Evolutionary conservation across 2,113 vertebrate species (phyloP).

Genomic region (Halcyon senegalensis): DNA sequence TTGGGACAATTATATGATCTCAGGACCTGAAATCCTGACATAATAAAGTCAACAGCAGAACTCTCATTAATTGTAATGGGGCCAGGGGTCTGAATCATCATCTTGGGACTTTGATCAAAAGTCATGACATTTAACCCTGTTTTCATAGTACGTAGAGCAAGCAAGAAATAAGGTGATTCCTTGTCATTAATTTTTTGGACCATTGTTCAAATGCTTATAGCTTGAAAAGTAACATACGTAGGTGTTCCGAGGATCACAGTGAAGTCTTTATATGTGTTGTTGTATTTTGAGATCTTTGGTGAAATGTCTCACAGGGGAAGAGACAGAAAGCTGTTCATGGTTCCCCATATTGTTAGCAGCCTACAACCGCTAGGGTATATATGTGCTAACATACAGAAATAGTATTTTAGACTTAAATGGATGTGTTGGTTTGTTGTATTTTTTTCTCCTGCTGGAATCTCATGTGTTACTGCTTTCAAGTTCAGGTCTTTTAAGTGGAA

Average conservation of each 20-base stretch:
- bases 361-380: not conserved
- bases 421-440: not conserved
- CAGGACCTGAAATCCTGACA: slow-evolving; percentile 11
- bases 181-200: not conserved
- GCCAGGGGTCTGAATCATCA: not conserved
- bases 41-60: slow-evolving; percentile 4
- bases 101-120: not conserved
- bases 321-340: not conserved
- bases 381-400: not conserved
- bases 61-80: not conserved
- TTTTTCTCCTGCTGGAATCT: not conserved
- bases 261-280: not conserved
- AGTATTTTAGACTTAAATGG: not conserved
- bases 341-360: not conserved
- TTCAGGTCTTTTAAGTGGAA: not conserved
- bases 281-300: not conserved
- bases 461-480: not conserved
- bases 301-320: not conserved
- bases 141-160: not conserved
- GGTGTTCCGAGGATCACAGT: not conserved
- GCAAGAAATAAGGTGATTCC: not conserved
- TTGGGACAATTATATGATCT: not conserved
- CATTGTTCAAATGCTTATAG: not conserved
- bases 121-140: not conserved
- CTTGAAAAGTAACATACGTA: not conserved